Base-by-base conservation (phyloP, 2,797 vertebrate species). In the Siniperca obscura region DNA sequence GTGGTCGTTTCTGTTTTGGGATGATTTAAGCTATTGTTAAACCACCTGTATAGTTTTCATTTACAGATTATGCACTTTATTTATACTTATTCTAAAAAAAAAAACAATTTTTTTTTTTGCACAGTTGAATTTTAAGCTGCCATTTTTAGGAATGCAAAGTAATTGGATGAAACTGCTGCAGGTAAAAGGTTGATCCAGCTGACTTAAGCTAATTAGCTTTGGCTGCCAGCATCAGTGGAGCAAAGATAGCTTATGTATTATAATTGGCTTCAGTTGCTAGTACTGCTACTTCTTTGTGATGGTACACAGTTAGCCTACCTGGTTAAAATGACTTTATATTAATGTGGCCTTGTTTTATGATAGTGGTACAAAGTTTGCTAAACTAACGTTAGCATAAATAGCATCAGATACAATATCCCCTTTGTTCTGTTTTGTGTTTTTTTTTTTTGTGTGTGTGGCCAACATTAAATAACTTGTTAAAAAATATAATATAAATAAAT, bases 141-240 rank as follows among this genome's bases (percentile, higher is more conserved):
- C 27, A 27, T 30, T 30, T 30, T 30, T 30, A 30, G 14, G 57
- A 27, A 21, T 16, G 14, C 77, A 22, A 44, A 34, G 21, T n/a
- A 60, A 56, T 30, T 38, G 53, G 44, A 67, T 55, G 53, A 71
- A 80, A 48, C 16, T 34, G 46, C 56, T 42, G 70, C 62, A 52
- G 71, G 64, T 61, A 40, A 53, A 52, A 57, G 34, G 52, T 76
- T 66, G 53, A 60, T 67, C 36, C 62, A 73, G 69, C 50, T 52
- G 64, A 44, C 52, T 59, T 6, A 2, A 16, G 30, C 66, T 77
- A 76, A 79, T 82, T 68, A 56, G 68, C 56, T 65, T 76, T 44
- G 73, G 52, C 55, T 56, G 59, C 53, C 59, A 78, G 74, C 61
- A 57, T 25, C 56, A 30, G 27, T 30, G 27, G 27, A 30, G 27